Evolutionary conservation across 2,888 invertebrate genomes (phyloP), one percentile per base, ranked within the genome.

Genomic region (Disparrhopalites patrizii): DNA sequence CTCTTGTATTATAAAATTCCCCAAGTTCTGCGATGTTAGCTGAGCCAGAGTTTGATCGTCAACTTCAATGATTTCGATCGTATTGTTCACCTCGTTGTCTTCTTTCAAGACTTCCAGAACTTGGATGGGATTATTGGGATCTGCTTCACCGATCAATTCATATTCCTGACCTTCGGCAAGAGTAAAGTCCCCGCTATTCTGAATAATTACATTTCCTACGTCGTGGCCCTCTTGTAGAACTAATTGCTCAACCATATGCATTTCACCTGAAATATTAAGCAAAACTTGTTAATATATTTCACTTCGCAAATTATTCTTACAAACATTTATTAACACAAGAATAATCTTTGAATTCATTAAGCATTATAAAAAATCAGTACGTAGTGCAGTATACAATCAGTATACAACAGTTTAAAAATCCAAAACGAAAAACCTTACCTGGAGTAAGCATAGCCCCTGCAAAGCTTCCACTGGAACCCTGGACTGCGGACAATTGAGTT

Each of bases 91-190:
- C 1, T 66, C 56, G 27, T 63, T 57, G 10, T 62, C 31, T 38
- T 58, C 64, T 43, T 66, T 66, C n/a, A 68, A 47, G 27, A 65
- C 64, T 61, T 67, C 68, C 15, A 68, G 47, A 13, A 68, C 58
- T 62, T 70, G 68, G 10, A 67, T 62, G 1, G 62, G 66, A 40
- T 66, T 69, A 38, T 38, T 52, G 13, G 65, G 43, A 31, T 73
- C 73, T 3, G 73, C 69, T 62, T 74, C 74, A 8, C 73, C 74
- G 43, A 74, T 70, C 20, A 74, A 18, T 47, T 74, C 74, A 55
- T 74, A 74, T 36, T 73, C 73, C 64, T 73, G 72, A 3, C 73
- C 74, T 55, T 74, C 74, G 5, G 70, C 69, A 7, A 74, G 55
- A 2, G 70, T 69, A 56, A 74, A 73, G 43, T 68, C 68, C 5